Percentiles rank a stretch among this genome's conserved stretches.
Evolutionary conservation across 2,888 invertebrate species (phyloP).

Genomic region (Cynaeus angustus): DNA sequence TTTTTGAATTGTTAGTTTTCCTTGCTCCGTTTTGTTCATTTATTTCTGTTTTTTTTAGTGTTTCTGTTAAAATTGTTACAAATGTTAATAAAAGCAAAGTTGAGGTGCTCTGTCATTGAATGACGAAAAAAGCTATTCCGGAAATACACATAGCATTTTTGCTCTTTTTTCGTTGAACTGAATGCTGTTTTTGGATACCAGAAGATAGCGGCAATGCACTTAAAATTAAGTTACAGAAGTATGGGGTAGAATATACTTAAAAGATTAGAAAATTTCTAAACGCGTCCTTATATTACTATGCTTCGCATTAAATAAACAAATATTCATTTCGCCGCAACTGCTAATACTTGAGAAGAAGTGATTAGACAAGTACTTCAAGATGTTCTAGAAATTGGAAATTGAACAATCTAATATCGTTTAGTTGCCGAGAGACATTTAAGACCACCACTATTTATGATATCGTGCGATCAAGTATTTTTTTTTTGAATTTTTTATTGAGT

Average conservation of each 20-base stretch:
- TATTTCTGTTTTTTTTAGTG: not conserved
- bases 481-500: too few relatives aligned
- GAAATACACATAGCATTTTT: not conserved
- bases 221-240: not conserved
- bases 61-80: not conserved
- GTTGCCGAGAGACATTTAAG: too few relatives aligned
- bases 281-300: not conserved
- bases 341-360: not conserved
- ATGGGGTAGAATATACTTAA: not conserved
- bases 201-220: slow-evolving; percentile 1
- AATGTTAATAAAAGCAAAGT: not conserved
- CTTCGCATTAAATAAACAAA: not conserved
- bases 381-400: not conserved
- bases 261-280: slow-evolving; percentile 9
- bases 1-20: slow-evolving; percentile 30
- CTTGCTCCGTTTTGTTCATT: not conserved
- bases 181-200: not conserved
- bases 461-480: too few relatives aligned
- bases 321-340: not conserved
- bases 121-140: not conserved
- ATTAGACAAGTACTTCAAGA: not conserved
- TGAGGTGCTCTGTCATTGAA: not conserved
- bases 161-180: not conserved
- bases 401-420: not conserved
- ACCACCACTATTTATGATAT: too few relatives aligned